These are phyloP conservation scores for Peromyscus nudipes DNA, from an alignment of 2,797 vertebrate species.

Conservation along the genomic window DNA sequence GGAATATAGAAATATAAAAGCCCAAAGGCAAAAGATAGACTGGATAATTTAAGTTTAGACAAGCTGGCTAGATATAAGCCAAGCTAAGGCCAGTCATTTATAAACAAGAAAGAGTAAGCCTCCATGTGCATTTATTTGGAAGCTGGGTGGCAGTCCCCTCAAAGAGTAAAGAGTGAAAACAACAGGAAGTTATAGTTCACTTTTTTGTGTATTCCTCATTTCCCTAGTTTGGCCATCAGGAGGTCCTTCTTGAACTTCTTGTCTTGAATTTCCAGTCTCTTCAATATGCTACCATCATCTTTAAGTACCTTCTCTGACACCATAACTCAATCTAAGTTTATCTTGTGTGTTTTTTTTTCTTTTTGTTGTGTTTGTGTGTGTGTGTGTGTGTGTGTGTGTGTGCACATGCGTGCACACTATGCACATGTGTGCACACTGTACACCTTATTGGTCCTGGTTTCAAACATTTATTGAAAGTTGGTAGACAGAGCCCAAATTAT, in stretches of 20 bases:
- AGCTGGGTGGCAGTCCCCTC: no score
- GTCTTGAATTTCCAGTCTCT: not conserved
- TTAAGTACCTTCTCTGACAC: not conserved
- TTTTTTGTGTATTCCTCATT: not conserved
- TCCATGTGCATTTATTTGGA: not conserved
- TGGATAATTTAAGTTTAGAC: not conserved
- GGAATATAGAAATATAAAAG: not conserved
- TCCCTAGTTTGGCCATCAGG: not conserved
- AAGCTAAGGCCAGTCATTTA: not conserved
- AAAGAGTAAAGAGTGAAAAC: not conserved
- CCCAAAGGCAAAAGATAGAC: not conserved
- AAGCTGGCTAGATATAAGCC: not conserved
- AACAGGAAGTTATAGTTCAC: not conserved
- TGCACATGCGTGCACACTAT: no score
- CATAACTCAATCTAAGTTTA: not conserved
- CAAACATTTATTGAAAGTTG: not conserved
- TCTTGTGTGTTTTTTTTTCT: not conserved
- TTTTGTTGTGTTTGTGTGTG: not conserved
- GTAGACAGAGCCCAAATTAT: not conserved
- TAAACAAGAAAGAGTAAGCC: not conserved
- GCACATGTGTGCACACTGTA: rapidly evolving
- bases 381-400: not conserved
- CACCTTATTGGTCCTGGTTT: not conserved
- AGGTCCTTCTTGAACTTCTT: not conserved
- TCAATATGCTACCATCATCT: not conserved